Evolutionary conservation across 2,888 invertebrate species (phyloP).

Genomic region (Folsomia candida): DNA sequence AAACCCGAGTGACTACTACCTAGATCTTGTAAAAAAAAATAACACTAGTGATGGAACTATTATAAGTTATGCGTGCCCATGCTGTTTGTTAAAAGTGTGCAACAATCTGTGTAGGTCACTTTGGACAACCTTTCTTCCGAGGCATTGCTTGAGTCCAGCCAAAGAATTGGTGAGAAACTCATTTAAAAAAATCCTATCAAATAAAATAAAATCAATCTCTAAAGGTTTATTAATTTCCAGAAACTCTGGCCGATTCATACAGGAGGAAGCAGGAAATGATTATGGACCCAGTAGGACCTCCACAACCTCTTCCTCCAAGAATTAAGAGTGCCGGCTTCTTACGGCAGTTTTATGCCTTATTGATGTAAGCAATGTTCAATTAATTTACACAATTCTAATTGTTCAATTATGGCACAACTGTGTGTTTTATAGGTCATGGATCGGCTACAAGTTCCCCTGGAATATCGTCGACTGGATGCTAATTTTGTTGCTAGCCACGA

Average conservation of each 20-base stretch:
- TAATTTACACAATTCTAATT: neutral
- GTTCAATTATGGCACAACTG: no score
- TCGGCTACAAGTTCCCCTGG: conserved; percentile 79
- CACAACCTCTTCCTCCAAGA: conserved; percentile 69
- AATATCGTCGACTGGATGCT: conserved; percentile 76
- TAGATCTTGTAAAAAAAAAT: conserved; percentile 38
- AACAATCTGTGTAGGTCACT: conserved; percentile 65
- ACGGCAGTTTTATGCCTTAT: conserved; percentile 69
- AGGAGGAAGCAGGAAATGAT: conserved; percentile 65
- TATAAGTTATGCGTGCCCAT: neutral
- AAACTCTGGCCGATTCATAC: conserved; percentile 80
- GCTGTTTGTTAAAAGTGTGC: neutral
- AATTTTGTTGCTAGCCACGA: conserved; percentile 73
- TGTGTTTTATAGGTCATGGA: conserved; percentile 54
- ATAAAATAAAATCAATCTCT: no score
- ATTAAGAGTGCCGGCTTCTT: conserved; percentile 66
- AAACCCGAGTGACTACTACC: conserved; percentile 93
- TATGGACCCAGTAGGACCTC: conserved; percentile 67
- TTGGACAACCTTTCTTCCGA: conserved; percentile 89
- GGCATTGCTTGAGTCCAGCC: conserved; percentile 90
- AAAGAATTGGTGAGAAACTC: no score
- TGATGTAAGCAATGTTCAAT: conserved; percentile 57
- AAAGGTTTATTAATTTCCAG: no score
- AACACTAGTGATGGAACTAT: neutral
- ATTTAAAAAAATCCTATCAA: no score